phyloP scores from a whole-genome alignment of 2,113 vertebrate genomes.

The Sapayoa aenigma region DNA sequence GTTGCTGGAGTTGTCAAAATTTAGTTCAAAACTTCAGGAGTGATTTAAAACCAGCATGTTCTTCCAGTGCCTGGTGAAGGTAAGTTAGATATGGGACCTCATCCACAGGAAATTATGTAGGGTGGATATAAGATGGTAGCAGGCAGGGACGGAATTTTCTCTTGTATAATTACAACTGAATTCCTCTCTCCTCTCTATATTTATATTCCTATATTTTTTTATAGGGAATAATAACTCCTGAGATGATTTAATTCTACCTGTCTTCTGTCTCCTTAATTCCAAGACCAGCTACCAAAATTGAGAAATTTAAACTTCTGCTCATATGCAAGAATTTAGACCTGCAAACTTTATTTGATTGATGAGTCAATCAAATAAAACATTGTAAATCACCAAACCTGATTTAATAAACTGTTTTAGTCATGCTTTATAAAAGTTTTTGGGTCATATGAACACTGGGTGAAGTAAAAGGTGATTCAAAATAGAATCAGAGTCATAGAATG shows the following conservation, averaged over 20 bases:
- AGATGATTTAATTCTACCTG: not conserved
- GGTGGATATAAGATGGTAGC: not conserved
- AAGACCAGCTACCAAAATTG: not conserved
- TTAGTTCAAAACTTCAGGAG: not conserved
- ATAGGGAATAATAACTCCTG: not conserved
- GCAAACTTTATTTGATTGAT: not conserved
- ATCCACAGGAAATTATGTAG: not conserved
- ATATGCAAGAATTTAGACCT: not conserved
- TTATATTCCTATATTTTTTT: not conserved
- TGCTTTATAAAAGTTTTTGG: not conserved
- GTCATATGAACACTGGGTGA: not conserved
- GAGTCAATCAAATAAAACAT: not conserved
- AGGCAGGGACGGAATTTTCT: not conserved
- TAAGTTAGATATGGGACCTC: not conserved
- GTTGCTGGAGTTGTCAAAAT: not conserved
- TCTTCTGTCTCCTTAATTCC: not conserved
- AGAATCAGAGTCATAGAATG: not conserved
- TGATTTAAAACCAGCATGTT: not conserved
- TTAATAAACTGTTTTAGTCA: not conserved
- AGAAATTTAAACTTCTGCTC: not conserved
- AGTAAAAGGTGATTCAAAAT: not conserved
- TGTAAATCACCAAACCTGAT: not conserved
- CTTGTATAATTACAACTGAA: not conserved
- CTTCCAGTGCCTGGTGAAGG: not conserved
- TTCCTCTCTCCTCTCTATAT: not conserved